These are phyloP conservation scores for Sebastolobus altivelis DNA, from an alignment of 2,797 vertebrate species.

Conservation along the genomic window DNA sequence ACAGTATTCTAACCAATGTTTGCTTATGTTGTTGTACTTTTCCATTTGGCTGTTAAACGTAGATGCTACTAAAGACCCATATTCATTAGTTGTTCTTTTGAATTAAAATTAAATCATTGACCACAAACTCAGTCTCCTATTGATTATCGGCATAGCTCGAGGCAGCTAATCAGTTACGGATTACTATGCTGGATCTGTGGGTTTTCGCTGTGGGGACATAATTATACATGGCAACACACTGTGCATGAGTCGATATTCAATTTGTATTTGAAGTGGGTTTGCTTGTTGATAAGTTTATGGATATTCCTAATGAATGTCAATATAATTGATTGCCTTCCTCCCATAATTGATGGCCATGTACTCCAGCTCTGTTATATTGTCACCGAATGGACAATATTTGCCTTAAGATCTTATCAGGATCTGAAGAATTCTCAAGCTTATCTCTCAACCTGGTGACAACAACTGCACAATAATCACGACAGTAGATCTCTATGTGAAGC, in stretches of 20 bases:
- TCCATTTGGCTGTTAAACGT: no score
- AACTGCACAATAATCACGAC: neutral
- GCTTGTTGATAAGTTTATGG: neutral
- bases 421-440: neutral
- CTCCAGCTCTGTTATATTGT: neutral
- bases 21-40: neutral
- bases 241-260: neutral
- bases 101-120: no score
- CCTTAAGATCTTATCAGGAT: neutral
- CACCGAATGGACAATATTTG: neutral
- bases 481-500: neutral
- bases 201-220: neutral
- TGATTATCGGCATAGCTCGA: neutral
- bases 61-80: neutral
- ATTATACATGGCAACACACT: neutral
- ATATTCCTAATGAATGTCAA: neutral
- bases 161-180: no score
- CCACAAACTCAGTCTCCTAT: no score
- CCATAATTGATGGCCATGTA: neutral
- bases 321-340: neutral
- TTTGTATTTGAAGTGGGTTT: neutral
- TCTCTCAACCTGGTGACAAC: neutral
- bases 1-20: no score
- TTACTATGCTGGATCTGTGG: neutral
- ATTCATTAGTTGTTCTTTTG: neutral